phyloP scores from a whole-genome alignment of 2,113 vertebrate genomes.

The Rhinolophus ferrumequinum region DNA sequence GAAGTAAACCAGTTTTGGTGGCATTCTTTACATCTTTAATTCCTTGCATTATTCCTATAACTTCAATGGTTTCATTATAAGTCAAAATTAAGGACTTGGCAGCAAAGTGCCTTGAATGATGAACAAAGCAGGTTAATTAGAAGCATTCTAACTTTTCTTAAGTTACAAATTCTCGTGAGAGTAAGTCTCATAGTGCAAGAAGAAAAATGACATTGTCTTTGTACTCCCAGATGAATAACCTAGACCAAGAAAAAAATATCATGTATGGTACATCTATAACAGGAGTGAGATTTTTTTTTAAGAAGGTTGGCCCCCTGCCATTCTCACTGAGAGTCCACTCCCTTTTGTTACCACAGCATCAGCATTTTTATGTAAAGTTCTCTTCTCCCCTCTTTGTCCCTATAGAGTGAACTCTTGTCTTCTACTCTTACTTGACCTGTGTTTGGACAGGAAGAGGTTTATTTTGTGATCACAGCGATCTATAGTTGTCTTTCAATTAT shows the following conservation, averaged over 20 bases:
- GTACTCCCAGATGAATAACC: conserved; percentile 41
- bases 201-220: conserved; percentile 55
- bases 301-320: not conserved
- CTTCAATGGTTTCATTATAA: conserved; percentile 62
- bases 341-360: not conserved
- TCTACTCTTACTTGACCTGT: not conserved
- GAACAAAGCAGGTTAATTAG: conserved; percentile 68
- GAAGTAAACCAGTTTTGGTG: not conserved
- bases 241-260: conserved; percentile 20
- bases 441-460: not conserved
- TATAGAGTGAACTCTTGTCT: not conserved
- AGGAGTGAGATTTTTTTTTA: not conserved
- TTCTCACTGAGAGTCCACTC: not conserved
- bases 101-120: conserved; percentile 32
- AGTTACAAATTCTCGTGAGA: conserved; percentile 45
- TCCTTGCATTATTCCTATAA: conserved; percentile 43
- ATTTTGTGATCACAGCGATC: not conserved
- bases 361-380: not conserved
- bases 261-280: conserved; percentile 33
- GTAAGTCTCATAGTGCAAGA: conserved; percentile 35
- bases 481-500: conserved; percentile 35
- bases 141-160: conserved; percentile 56
- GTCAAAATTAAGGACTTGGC: conserved; percentile 59
- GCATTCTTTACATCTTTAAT: conserved; percentile 64
- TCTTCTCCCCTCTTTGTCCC: not conserved